Percentiles rank a stretch among this genome's conserved stretches.
Conservation (phyloP, 2,888 invertebrate genomes). For the Agapostemon virescens region DNA sequence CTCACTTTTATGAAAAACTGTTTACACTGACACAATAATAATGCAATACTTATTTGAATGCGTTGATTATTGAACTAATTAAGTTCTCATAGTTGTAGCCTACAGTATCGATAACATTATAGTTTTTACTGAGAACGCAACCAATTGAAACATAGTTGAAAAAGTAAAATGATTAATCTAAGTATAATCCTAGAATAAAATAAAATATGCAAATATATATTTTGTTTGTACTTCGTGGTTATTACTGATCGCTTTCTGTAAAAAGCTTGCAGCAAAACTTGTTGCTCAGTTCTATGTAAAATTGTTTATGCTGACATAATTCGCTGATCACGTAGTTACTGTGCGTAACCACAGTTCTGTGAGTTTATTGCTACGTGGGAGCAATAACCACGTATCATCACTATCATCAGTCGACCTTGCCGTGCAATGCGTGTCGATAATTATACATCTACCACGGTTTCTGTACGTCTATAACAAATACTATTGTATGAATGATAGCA, state of each 20-base stretch:
- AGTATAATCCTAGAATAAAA: background rate
- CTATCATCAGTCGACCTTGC: background rate
- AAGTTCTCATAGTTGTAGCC: too few species aligned
- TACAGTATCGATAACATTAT: too few species aligned
- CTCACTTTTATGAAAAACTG: background rate
- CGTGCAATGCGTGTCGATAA: background rate
- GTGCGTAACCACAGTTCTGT: background rate
- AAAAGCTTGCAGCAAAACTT: background rate
- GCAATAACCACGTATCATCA: slow-evolving; percentile 1
- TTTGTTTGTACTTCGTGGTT: background rate
- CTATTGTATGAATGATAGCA: background rate
- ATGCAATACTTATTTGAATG: too few species aligned
- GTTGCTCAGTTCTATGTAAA: background rate
- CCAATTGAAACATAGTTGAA: too few species aligned
- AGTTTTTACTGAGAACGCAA: too few species aligned
- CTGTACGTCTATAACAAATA: background rate
- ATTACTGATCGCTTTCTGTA: background rate
- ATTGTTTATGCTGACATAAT: background rate
- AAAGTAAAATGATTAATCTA: too few species aligned
- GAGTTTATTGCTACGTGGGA: background rate
- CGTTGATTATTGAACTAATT: too few species aligned
- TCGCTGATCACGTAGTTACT: background rate
- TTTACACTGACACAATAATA: too few species aligned
- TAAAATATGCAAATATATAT: background rate
- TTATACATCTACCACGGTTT: background rate